Base-by-base conservation (phyloP, 2,113 vertebrate genomes). In the Osmerus eperlanus region DNA sequence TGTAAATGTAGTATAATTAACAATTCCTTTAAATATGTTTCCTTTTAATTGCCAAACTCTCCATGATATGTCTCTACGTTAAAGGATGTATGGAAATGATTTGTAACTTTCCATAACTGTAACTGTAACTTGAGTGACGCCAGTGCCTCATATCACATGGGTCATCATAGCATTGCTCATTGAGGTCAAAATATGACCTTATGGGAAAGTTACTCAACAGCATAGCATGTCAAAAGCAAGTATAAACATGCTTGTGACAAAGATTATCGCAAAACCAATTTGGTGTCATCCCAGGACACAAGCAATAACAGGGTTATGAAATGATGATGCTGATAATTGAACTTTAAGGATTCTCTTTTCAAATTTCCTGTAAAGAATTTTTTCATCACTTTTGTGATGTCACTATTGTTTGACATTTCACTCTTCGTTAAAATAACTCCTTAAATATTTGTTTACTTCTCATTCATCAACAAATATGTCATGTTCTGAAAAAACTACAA, bases 241-340 rank as follows among this genome's bases (percentile, higher is more conserved):
- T 16, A 19, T 36, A 23, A 9, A 36, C 55, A 41, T 65, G 12
- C 59, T 23, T 23, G 41, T 62, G 63, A 47, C 63, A 59, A 58
- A 19, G 53, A 19, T 65, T 54, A 25, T 16, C 53, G 19, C 53
- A 62, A 70, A 67, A 47, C 62, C n/a, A 36, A 28, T 28, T 65
- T 47, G 58, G 12, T 62, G 68, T 70, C 56, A 71, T 59, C 52
- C 25, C 66, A 80, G 32, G 29, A 60, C n/a, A 53, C 21, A 18
- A 19, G 1, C 25, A 19, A 19, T 59, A 56, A 69, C 2, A 59
- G 19, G 36, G 14, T 19, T 23, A 28, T 13, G 3, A 25, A 18
- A 69, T 19, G 3, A n/a, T n/a, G n/a, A n/a, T 36, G 18, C 18
- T 4, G 18, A 12, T 6, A 8, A 32, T 64, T 36, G 3, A 32